Evolutionary conservation across 2,113 vertebrate species (phyloP).

Genomic region (Microtus pennsylvanicus): DNA sequence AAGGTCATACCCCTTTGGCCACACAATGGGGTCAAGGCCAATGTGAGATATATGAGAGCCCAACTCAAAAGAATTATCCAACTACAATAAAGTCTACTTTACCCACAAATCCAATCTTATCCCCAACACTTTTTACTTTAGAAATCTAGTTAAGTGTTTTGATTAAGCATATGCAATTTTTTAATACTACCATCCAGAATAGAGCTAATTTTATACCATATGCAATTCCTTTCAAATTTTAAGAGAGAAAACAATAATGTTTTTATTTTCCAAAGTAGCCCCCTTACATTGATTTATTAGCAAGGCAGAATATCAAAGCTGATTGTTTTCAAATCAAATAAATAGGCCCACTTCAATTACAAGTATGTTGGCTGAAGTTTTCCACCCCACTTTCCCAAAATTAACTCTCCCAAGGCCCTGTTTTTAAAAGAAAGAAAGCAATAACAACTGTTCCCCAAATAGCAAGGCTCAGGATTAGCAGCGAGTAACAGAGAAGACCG

Average conservation of each 20-base stretch:
- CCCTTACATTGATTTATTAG: not conserved
- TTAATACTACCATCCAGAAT: conserved; percentile 24
- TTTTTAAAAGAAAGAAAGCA: not conserved
- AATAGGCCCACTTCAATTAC: not conserved
- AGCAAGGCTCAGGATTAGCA: not conserved
- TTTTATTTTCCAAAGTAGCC: not conserved
- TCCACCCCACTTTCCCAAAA: not conserved
- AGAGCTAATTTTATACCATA: not conserved
- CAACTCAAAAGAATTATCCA: not conserved
- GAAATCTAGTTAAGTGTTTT: not conserved
- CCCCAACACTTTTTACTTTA: not conserved
- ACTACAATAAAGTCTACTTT: not conserved
- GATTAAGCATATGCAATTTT: not conserved
- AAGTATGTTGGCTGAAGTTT: not conserved
- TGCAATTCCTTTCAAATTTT: not conserved
- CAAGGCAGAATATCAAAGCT: not conserved
- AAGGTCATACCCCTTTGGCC: not conserved
- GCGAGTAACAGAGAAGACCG: not conserved
- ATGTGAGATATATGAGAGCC: not conserved
- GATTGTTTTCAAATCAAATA: conserved; percentile 39
- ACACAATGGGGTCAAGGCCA: not conserved
- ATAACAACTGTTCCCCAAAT: not conserved
- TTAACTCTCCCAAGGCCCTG: not conserved
- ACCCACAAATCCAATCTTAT: not conserved
- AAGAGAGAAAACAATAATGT: not conserved